phyloP scores from a whole-genome alignment of 1,140 invertebrate species.

The Saccostrea echinata region DNA sequence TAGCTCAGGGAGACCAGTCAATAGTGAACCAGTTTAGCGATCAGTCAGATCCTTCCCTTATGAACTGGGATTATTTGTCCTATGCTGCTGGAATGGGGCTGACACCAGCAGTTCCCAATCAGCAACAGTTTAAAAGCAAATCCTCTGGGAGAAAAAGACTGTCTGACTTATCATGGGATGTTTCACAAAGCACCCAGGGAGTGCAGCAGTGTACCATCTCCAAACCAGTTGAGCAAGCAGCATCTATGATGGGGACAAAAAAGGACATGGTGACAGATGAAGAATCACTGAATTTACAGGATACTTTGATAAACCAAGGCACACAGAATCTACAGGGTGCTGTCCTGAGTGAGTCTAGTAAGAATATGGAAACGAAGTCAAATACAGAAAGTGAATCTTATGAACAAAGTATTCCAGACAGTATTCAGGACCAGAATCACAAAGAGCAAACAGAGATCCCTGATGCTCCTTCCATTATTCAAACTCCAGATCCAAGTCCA shows the following conservation, averaged over 20 bases:
- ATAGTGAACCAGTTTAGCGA: not conserved
- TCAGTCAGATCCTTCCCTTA: not conserved
- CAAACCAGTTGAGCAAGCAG: not conserved
- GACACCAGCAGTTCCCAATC: not conserved
- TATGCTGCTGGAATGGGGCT: conserved; percentile 16
- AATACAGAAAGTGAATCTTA: not conserved
- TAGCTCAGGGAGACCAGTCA: not conserved
- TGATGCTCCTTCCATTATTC: not conserved
- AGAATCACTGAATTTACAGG: not conserved
- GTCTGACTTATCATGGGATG: conserved; percentile 9
- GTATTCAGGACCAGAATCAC: not conserved
- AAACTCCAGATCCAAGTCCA: not conserved
- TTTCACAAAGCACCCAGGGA: not conserved
- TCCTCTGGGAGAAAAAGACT: conserved; percentile 9
- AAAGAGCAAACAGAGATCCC: not conserved
- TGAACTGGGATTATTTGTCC: conserved; percentile 15
- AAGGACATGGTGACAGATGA: not conserved
- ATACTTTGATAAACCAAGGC: not conserved
- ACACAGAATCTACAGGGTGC: not conserved
- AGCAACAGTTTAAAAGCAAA: not conserved
- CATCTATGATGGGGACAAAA: not conserved
- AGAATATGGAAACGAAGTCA: not conserved
- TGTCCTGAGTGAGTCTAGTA: not conserved
- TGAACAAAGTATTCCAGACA: not conserved
- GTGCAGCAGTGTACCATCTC: not conserved